phyloP scores from a whole-genome alignment of 2,888 invertebrate genomes.

The Cerceris ruficornis region DNA sequence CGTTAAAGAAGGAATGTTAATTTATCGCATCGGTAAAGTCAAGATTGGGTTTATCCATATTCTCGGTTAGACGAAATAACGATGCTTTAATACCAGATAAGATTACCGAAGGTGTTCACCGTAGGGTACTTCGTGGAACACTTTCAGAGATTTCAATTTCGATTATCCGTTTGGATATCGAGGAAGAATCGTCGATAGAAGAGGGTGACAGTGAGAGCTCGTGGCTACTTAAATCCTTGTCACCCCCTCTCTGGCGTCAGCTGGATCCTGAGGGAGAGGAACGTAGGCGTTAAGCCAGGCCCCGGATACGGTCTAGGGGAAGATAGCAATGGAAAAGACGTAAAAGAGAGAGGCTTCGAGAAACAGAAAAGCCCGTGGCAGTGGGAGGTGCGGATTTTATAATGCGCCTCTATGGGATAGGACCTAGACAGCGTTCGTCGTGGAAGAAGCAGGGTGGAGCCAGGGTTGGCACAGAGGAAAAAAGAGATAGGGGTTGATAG shows the following conservation, averaged over 20 bases:
- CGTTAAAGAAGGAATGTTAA: too few species aligned
- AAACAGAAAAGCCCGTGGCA: neutral
- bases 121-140: neutral
- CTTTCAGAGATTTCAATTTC: constrained; percentile 26
- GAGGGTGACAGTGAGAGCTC: constrained; percentile 15
- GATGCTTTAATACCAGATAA: neutral
- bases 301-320: constrained; percentile 29
- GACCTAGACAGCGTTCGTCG: neutral
- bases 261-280: constrained; percentile 7
- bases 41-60: too few species aligned
- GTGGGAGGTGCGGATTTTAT: constrained; percentile 22
- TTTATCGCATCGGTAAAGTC: too few species aligned
- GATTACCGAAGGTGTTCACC: neutral
- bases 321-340: constrained; percentile 15
- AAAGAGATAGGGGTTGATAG: constrained; percentile 3
- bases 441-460: constrained; percentile 1
- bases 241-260: constrained; percentile 23
- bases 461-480: constrained; percentile 1
- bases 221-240: constrained; percentile 1
- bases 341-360: neutral
- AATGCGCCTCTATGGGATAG: constrained; percentile 13
- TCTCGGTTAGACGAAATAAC: too few species aligned
- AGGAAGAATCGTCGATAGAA: constrained; percentile 8
- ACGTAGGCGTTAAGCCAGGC: constrained; percentile 27
- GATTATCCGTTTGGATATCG: constrained; percentile 11